These are phyloP conservation scores for Chaetophractus vellerosus DNA, from an alignment of 2,797 vertebrate species.

Conservation along the genomic window DNA sequence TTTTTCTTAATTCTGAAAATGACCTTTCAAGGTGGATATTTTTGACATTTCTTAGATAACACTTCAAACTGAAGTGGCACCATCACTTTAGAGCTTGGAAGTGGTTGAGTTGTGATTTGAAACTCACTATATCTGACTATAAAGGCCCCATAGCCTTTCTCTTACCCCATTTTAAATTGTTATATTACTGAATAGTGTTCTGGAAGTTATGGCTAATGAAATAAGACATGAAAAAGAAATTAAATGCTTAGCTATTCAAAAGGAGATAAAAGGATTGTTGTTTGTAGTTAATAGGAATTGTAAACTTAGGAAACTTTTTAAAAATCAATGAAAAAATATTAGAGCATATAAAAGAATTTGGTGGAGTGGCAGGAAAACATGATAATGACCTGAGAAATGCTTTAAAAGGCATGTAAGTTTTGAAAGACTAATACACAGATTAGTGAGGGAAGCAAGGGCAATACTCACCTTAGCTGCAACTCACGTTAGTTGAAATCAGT, in stretches of 20 bases:
- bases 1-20: conserved; percentile 1
- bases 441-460: background rate
- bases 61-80: background rate
- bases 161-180: background rate
- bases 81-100: background rate
- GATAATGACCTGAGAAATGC: background rate
- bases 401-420: background rate
- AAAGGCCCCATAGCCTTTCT: background rate
- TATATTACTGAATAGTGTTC: background rate
- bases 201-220: background rate
- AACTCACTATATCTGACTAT: background rate
- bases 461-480: background rate
- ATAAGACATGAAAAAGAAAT: background rate
- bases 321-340: background rate
- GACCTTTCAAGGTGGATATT: background rate
- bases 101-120: background rate
- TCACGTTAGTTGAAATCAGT: background rate
- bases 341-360: background rate
- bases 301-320: background rate
- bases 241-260: background rate
- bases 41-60: background rate
- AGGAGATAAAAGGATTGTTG: background rate
- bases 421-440: background rate
- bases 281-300: background rate
- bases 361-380: background rate